These are phyloP conservation scores for Ammodramus savannarum DNA, from an alignment of 2,113 vertebrate genomes.

Conservation along the genomic window DNA sequence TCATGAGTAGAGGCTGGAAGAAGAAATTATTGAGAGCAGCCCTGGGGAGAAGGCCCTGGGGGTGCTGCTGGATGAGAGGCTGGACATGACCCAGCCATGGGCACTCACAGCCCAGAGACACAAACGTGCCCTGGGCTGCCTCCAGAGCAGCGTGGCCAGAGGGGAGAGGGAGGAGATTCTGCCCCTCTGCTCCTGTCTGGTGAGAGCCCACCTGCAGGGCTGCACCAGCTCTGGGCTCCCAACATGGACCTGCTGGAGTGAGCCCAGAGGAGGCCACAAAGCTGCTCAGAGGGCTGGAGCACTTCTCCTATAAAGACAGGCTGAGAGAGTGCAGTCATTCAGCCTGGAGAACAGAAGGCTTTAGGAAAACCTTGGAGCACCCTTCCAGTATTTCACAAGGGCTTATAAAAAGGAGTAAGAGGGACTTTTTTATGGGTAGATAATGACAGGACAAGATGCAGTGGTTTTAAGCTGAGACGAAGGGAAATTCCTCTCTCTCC, in stretches of 20 bases:
- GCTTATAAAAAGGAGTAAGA: neutral
- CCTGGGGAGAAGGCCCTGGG: fast-evolving
- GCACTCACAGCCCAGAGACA: neutral
- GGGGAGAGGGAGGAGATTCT: neutral
- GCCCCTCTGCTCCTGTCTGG: neutral
- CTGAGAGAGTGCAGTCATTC: neutral
- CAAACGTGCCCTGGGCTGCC: neutral
- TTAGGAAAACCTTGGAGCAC: neutral
- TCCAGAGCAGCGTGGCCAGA: fast-evolving
- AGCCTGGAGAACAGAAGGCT: neutral
- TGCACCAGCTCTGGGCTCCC: neutral
- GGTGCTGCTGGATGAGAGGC: neutral
- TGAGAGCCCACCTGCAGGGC: neutral
- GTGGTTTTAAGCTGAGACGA: neutral
- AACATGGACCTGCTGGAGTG: neutral
- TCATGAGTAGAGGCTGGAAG: neutral
- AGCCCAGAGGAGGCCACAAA: neutral
- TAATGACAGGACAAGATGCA: neutral
- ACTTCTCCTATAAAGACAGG: neutral
- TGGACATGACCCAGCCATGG: neutral
- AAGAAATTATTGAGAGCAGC: neutral
- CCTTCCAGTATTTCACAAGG: neutral
- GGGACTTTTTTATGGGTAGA: neutral
- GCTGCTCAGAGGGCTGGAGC: neutral
- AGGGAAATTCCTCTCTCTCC: neutral